A percentile compares a stretch with the other conserved stretches of the same genome.
Evolutionary conservation across 2,113 vertebrate genomes (phyloP).

Genomic region (Orthonyx spaldingii): DNA sequence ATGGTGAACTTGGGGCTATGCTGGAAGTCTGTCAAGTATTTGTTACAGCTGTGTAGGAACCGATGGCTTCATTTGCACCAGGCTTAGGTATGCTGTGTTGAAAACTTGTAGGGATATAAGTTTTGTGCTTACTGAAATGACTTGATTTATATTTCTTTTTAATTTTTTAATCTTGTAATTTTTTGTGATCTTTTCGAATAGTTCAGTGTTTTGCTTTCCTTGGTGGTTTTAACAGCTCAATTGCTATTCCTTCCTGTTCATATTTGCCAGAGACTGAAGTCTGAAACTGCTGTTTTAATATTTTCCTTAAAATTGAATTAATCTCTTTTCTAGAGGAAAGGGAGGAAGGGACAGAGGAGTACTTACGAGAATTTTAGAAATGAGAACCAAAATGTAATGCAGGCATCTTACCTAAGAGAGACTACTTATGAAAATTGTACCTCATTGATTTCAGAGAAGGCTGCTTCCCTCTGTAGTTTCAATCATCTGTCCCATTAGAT

Average conservation of each 20-base stretch:
- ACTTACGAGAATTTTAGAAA: neutral
- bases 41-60: neutral
- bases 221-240: neutral
- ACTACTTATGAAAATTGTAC: neutral
- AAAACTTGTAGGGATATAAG: neutral
- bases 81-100: neutral
- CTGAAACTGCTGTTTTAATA: neutral
- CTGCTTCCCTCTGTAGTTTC: neutral
- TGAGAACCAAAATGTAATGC: neutral
- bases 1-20: neutral
- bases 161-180: neutral
- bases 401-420: neutral
- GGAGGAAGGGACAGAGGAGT: neutral
- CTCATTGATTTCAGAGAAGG: neutral
- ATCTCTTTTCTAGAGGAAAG: neutral
- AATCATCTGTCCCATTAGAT: constrained; percentile 1
- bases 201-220: neutral
- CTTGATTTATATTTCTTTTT: neutral
- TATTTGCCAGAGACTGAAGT: neutral
- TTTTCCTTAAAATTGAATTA: constrained; percentile 3
- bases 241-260: neutral
- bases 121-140: neutral
- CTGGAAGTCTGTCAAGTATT: neutral
- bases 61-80: neutral
- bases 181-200: neutral